phyloP scores from a whole-genome alignment of 2,113 vertebrate species.

The Copsychus sechellarum region DNA sequence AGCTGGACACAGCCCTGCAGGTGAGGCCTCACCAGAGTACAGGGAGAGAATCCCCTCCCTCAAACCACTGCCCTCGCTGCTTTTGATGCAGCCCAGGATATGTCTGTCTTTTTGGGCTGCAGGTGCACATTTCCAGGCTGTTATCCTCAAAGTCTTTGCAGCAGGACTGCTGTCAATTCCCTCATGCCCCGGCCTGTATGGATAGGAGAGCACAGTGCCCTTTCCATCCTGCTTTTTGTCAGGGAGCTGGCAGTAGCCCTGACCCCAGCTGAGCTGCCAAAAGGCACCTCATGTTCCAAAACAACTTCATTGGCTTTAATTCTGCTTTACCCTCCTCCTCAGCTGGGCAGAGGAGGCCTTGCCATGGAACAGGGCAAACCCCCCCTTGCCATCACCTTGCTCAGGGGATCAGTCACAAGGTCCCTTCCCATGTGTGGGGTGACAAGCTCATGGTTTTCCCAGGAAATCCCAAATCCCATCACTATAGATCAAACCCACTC shows the following conservation, averaged over 20 bases:
- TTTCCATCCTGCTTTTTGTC: not conserved
- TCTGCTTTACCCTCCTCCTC: not conserved
- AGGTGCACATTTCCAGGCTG: not conserved
- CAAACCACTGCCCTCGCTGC: not conserved
- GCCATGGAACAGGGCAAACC: not conserved
- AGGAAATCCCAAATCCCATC: not conserved
- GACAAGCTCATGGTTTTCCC: not conserved
- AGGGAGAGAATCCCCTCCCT: not conserved
- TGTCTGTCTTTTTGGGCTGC: not conserved
- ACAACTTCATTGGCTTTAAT: not conserved
- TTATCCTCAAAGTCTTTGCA: not conserved
- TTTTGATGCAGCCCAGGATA: not conserved
- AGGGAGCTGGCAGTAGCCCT: not conserved
- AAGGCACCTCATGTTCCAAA: not conserved
- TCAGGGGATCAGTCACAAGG: not conserved
- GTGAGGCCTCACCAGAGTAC: not conserved
- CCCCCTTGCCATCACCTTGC: not conserved
- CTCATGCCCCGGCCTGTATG: not conserved
- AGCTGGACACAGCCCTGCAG: not conserved
- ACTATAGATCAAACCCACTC: not conserved
- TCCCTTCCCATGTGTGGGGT: not conserved
- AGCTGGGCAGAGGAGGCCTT: not conserved
- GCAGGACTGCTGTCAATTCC: not conserved
- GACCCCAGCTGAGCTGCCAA: not conserved
- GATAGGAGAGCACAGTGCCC: not conserved